phyloP scores from a whole-genome alignment of 2,888 invertebrate genomes.

The Phalera bucephala region DNA sequence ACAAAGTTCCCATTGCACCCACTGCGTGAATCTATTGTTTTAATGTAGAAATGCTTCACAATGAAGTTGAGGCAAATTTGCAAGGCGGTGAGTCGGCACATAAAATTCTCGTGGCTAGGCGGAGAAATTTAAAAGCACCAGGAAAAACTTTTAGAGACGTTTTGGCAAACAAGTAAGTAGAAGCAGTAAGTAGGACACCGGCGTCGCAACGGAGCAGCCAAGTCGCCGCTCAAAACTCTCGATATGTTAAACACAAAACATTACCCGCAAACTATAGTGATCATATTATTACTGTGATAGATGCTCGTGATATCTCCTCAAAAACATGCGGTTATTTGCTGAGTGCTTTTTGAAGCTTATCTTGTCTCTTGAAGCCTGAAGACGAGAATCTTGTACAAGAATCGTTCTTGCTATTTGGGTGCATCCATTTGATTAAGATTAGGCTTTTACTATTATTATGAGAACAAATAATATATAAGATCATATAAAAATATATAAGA shows the following conservation, averaged over 20 bases:
- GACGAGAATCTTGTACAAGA: too few relatives aligned
- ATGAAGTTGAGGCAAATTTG: slow-evolving; percentile 28
- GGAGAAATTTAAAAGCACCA: slow-evolving; percentile 28
- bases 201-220: slow-evolving; percentile 10
- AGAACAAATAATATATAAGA: too few relatives aligned
- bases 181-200: slow-evolving; percentile 32
- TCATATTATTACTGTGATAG: not conserved
- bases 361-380: too few relatives aligned
- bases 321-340: too few relatives aligned
- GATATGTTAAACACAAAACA: slow-evolving; percentile 8
- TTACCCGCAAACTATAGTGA: slow-evolving; percentile 1
- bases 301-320: too few relatives aligned
- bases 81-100: slow-evolving; percentile 22
- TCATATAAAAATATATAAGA: too few relatives aligned
- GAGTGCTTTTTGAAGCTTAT: too few relatives aligned
- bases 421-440: too few relatives aligned
- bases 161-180: slow-evolving; percentile 47
- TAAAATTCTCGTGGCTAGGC: slow-evolving; percentile 26
- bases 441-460: too few relatives aligned
- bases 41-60: slow-evolving; percentile 14
- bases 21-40: slow-evolving; percentile 17
- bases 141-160: slow-evolving; percentile 39
- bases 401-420: too few relatives aligned
- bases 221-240: slow-evolving; percentile 10
- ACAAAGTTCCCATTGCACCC: slow-evolving; percentile 15